Evolutionary conservation across 2,113 vertebrate species (phyloP), one percentile per base, ranked within the genome.

Genomic region (Odobenus rosmarus): DNA sequence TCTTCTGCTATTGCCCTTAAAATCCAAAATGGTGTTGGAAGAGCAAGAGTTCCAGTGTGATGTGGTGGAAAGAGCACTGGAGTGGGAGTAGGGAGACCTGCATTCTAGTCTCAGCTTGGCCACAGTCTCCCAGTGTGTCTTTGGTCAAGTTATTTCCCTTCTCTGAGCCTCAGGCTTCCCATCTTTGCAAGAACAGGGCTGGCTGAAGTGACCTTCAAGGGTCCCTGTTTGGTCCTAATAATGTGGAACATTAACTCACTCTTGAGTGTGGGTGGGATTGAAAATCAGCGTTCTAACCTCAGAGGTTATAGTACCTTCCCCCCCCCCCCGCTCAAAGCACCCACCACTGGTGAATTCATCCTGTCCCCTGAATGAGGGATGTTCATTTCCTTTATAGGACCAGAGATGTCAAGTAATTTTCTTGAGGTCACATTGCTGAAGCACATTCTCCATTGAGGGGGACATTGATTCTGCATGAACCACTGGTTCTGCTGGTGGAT

Each of bases 331-430:
- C 57, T 72, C 59, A 62, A 28, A 93, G 39, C 39, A 12, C 15
- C 46, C 33, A 15, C 46, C 77, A 15, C 72, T 42, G 49, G 79
- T 72, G 33, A 76, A 82, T 46, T 49, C 51, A 55, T 59, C 53
- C 88, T 81, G 36, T 28, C 42, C 33, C 64, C 24, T 36, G 9
- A 61, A 5, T 5, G 2, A 94, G 12, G 39, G 49, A 36, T 46
- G 21, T 90, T 59, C 71, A 24, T 79, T 94, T 90, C 42, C 61
- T 92, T 92, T 79, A 57, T 69, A 51, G 49, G 51, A 88, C 46
- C 97, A 97, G 69, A 97, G 77, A 90, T 36, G 51, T 53, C 72
- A 87, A 76, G 36, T 93, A 10, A 76, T 64, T 90, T 95, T 71
- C 93, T 67, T 79, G 83, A 72, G 91, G 42, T 95, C 59, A 88